These are phyloP conservation scores for Platerodrilus igneus DNA, from an alignment of 2,888 invertebrate species.

Conservation along the genomic window DNA sequence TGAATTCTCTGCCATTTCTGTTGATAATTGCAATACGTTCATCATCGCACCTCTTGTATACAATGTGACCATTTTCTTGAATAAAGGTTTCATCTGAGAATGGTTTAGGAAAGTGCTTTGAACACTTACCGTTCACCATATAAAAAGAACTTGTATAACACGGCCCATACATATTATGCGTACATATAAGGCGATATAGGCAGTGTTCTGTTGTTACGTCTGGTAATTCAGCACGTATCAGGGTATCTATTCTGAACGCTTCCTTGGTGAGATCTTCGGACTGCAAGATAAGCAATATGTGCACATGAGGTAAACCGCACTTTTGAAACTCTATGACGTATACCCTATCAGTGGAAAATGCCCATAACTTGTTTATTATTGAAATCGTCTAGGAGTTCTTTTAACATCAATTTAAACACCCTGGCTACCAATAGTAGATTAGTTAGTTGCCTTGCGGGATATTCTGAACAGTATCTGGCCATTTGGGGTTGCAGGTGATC, in stretches of 20 bases:
- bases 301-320: slow-evolving; percentile 17
- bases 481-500: slow-evolving; percentile 44
- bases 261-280: not conserved
- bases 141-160: slow-evolving; percentile 13
- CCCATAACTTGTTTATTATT: slow-evolving; percentile 12
- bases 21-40: too few relatives aligned
- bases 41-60: slow-evolving; percentile 29
- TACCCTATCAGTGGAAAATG: slow-evolving; percentile 10
- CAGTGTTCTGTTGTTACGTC: slow-evolving; percentile 28
- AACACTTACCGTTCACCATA: slow-evolving; percentile 29
- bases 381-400: slow-evolving; percentile 15
- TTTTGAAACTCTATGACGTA: slow-evolving; percentile 28
- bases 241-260: not conserved
- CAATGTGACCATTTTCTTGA: not conserved
- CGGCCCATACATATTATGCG: slow-evolving; percentile 23
- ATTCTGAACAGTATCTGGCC: slow-evolving; percentile 41
- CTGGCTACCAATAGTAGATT: slow-evolving; percentile 35
- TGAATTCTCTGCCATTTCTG: slow-evolving; percentile 10
- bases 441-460: slow-evolving; percentile 31
- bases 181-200: slow-evolving; percentile 35
- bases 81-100: slow-evolving; percentile 21
- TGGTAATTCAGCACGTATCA: slow-evolving; percentile 36
- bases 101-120: slow-evolving; percentile 34
- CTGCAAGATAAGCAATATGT: slow-evolving; percentile 1
- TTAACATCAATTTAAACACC: slow-evolving; percentile 23